These are phyloP conservation scores for Bungarus multicinctus DNA, from an alignment of 2,113 vertebrate genomes.

Conservation along the genomic window DNA sequence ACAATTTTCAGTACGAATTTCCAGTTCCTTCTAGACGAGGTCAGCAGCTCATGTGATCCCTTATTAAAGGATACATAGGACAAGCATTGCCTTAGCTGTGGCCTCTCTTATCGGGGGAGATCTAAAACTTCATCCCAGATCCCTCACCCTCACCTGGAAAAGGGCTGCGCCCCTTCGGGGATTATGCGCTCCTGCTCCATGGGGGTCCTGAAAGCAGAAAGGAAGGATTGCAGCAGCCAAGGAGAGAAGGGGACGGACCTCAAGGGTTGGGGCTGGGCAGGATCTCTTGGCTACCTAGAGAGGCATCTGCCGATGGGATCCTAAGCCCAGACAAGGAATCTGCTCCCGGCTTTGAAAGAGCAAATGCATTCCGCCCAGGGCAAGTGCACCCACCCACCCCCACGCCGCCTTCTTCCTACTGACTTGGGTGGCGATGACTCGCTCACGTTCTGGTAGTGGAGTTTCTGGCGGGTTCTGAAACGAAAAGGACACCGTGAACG, in stretches of 20 bases:
- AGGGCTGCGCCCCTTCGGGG: too few species aligned
- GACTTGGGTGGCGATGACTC: not conserved
- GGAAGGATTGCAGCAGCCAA: not conserved
- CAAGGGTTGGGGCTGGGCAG: not conserved
- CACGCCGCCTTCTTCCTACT: not conserved
- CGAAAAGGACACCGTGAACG: not conserved
- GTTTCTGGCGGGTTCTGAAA: not conserved
- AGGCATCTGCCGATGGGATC: not conserved
- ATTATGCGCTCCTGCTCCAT: not conserved
- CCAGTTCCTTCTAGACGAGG: not conserved
- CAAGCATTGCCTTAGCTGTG: not conserved
- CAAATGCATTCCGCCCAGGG: not conserved
- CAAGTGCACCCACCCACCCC: not conserved
- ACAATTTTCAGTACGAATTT: not conserved
- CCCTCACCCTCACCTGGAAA: not conserved
- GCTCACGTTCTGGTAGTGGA: not conserved
- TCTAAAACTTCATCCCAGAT: not conserved
- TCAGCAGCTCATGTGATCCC: not conserved
- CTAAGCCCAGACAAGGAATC: not conserved
- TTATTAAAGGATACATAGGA: not conserved
- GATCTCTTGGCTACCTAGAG: not conserved
- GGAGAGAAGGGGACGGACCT: not conserved
- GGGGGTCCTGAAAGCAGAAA: not conserved
- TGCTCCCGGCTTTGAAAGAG: not conserved
- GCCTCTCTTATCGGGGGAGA: not conserved